A percentile compares a stretch with the other conserved stretches of the same genome.
phyloP scores from a whole-genome alignment of 1,140 invertebrate species.

The Apis mellifera region Amel_HAv3.1 CM009937.2:12227501-12228000 shows the following conservation, averaged over 20 bases:
- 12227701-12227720: not conserved
- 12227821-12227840: too few species aligned
- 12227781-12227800: too few species aligned
- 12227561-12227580: slow-evolving; percentile 33
- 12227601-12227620: not conserved
- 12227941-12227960: too few species aligned
- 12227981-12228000: too few species aligned
- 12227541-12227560: not conserved
- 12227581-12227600: slow-evolving; percentile 17
- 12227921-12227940: too few species aligned
- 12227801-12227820: too few species aligned
- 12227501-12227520: slow-evolving; percentile 50
- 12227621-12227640: not conserved
- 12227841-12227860: too few species aligned
- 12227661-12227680: not conserved
- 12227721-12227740: not conserved
- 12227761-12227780: too few species aligned
- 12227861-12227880: too few species aligned
- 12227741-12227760: not conserved
- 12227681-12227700: not conserved
- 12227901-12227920: too few species aligned
- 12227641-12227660: not conserved
- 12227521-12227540: slow-evolving; percentile 5
- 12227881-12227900: too few species aligned
- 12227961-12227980: too few species aligned